A percentile compares a stretch with the other conserved stretches of the same genome.
Evolutionary conservation across 2,797 vertebrate species (phyloP).

Genomic region (Manis javanica): DNA sequence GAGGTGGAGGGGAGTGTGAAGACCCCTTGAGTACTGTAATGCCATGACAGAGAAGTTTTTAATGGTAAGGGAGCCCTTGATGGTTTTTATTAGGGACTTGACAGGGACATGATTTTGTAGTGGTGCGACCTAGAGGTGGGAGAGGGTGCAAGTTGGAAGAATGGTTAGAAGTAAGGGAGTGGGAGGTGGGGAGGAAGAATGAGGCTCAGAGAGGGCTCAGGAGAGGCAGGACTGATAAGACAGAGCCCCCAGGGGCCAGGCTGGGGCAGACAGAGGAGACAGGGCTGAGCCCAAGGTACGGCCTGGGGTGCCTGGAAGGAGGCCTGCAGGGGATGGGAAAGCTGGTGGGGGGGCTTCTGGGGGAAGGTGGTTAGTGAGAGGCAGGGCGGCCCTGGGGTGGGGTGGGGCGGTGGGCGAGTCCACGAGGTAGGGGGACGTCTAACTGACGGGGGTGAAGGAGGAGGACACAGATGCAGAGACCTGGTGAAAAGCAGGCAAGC

Average conservation of each 20-base stretch:
- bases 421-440: not conserved
- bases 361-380: not conserved
- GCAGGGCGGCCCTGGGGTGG: not conserved
- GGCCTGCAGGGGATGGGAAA: not conserved
- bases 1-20: not conserved
- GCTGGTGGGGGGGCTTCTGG: not conserved
- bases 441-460: not conserved
- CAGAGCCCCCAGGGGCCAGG: accelerated
- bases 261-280: not conserved
- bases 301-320: not conserved
- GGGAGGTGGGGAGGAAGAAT: not conserved
- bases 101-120: not conserved
- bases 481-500: not conserved
- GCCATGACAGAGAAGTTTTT: not conserved
- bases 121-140: not conserved
- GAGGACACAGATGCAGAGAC: not conserved
- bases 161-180: not conserved
- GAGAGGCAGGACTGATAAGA: not conserved
- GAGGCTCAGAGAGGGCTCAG: not conserved
- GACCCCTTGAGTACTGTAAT: not conserved
- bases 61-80: not conserved
- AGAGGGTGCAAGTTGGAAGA: not conserved
- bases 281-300: not conserved
- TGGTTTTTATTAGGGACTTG: not conserved
- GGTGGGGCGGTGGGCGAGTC: not conserved